These are phyloP conservation scores for Ctenoplectra terminalis DNA, from an alignment of 1,140 invertebrate species.

Conservation along the genomic window DNA sequence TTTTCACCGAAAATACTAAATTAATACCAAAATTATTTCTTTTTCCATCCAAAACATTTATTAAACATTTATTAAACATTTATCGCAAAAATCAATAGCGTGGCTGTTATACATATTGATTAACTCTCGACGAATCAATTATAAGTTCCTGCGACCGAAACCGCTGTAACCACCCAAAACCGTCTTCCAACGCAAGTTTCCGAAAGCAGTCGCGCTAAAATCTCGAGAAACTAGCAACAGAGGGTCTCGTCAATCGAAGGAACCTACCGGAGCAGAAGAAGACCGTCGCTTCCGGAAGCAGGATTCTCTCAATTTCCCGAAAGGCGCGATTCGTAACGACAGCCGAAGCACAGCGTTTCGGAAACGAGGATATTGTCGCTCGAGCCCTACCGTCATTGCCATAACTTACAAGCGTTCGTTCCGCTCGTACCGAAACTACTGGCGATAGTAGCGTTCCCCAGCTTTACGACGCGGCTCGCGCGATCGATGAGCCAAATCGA, in stretches of 20 bases:
- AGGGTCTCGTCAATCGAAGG: neutral
- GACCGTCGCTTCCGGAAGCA: neutral
- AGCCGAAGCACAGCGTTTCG: conserved; percentile 29
- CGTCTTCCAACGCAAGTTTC: too few relatives aligned
- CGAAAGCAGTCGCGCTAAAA: neutral
- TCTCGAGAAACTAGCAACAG: neutral
- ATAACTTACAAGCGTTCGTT: conserved; percentile 56
- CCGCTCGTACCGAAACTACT: conserved; percentile 16
- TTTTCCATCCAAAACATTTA: too few relatives aligned
- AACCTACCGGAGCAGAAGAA: conserved; percentile 16
- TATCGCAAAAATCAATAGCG: too few relatives aligned
- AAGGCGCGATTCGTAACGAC: conserved; percentile 19
- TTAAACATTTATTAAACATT: too few relatives aligned
- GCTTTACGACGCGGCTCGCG: conserved; percentile 49
- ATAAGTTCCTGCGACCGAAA: too few relatives aligned
- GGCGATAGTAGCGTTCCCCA: conserved; percentile 46
- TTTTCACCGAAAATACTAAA: too few relatives aligned
- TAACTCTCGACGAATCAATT: too few relatives aligned
- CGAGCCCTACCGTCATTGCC: neutral
- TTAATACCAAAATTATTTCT: too few relatives aligned
- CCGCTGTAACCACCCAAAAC: too few relatives aligned
- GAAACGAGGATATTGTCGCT: conserved; percentile 31
- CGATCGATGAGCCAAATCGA: conserved; percentile 67
- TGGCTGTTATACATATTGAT: too few relatives aligned
- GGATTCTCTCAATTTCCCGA: conserved; percentile 36